Conservation (phyloP, 2,888 invertebrate genomes). For the Amblyjoppa fuscipennis region DNA sequence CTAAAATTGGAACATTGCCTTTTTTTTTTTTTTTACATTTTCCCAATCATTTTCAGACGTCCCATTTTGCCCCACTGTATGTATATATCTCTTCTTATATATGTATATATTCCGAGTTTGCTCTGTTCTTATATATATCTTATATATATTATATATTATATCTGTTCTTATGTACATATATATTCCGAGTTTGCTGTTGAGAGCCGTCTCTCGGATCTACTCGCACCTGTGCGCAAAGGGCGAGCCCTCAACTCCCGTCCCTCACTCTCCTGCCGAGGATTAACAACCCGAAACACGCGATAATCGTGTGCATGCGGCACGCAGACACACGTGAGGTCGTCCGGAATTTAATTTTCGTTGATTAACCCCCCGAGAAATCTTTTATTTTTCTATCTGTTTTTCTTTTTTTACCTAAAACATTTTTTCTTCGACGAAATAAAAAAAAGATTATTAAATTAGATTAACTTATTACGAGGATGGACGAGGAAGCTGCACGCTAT, state of each 20-base stretch:
- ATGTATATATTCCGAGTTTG: too few species aligned
- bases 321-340: constrained; percentile 47
- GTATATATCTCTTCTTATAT: too few species aligned
- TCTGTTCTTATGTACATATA: not conserved
- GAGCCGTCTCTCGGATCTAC: constrained; percentile 13
- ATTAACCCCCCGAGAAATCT: constrained; percentile 36
- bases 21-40: too few species aligned
- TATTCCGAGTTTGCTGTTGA: not conserved
- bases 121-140: too few species aligned
- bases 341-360: constrained; percentile 46
- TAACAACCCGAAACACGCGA: constrained; percentile 62
- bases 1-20: too few species aligned
- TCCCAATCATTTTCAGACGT: too few species aligned
- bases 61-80: too few species aligned
- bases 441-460: constrained; percentile 24
- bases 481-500: not conserved
- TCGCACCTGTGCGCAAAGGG: constrained; percentile 53
- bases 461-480: not conserved
- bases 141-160: not conserved
- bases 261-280: constrained; percentile 43
- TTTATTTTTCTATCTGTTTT: not conserved
- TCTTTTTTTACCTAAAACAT: not conserved
- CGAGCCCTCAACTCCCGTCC: not conserved
- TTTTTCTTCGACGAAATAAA: not conserved
- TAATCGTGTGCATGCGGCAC: constrained; percentile 55